Evolutionary conservation across 2,888 invertebrate species (phyloP).

Genomic region (Eledone cirrhosa): DNA sequence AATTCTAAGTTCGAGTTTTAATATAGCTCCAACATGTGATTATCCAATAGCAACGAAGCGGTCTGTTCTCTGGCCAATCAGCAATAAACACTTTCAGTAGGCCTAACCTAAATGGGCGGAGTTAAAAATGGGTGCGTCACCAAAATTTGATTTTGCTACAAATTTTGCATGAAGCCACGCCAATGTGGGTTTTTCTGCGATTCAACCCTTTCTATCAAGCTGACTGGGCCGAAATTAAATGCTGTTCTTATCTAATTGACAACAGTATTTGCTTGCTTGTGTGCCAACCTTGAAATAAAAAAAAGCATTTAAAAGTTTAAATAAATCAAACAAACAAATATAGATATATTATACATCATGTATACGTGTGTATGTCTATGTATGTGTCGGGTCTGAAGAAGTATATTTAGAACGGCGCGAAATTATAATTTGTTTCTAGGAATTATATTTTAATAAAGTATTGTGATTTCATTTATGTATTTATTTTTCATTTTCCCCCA

Average conservation of each 20-base stretch:
- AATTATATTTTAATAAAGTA: too few relatives aligned
- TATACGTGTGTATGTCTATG: too few relatives aligned
- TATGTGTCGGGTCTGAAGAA: too few relatives aligned
- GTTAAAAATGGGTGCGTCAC: not conserved
- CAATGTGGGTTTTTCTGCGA: not conserved
- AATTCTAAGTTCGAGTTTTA: slow-evolving; percentile 26
- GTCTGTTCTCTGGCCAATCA: not conserved
- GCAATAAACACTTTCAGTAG: too few relatives aligned
- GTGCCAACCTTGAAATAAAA: slow-evolving; percentile 10
- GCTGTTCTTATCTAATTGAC: not conserved
- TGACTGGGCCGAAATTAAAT: slow-evolving; percentile 26
- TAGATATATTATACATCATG: too few relatives aligned
- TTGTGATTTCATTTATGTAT: too few relatives aligned
- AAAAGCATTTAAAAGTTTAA: too few relatives aligned
- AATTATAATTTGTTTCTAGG: too few relatives aligned
- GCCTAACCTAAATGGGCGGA: not conserved
- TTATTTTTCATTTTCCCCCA: too few relatives aligned
- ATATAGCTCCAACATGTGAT: slow-evolving; percentile 16
- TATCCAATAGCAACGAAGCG: slow-evolving; percentile 5
- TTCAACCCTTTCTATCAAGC: not conserved
- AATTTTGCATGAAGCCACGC: not conserved
- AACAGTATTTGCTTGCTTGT: not conserved
- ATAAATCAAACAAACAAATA: too few relatives aligned
- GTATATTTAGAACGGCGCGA: too few relatives aligned
- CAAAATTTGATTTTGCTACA: slow-evolving; percentile 1